These are phyloP conservation scores for Leptopilina myrica DNA, from an alignment of 2,888 invertebrate species.

Conservation along the genomic window DNA sequence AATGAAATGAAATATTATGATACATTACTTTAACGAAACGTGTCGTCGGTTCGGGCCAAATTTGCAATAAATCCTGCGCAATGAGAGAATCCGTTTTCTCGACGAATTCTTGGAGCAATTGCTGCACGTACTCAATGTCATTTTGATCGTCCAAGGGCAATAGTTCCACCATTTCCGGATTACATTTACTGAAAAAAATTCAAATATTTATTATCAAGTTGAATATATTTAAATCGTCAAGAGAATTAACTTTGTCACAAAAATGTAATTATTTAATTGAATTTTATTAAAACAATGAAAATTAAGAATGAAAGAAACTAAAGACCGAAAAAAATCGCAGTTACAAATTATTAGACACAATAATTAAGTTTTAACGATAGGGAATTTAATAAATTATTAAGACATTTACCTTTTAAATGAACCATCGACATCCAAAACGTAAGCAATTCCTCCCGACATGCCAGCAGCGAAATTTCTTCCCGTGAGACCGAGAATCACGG, in stretches of 20 bases:
- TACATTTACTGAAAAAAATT: conserved; percentile 84
- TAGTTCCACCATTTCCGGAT: conserved; percentile 96
- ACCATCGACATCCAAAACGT: conserved; percentile 93
- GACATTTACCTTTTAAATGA: conserved; percentile 82
- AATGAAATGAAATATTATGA: too few species aligned
- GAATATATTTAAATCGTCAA: too few species aligned
- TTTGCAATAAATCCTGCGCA: conserved; percentile 86
- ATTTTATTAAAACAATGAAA: too few species aligned
- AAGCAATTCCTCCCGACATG: conserved; percentile 98
- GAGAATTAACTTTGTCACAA: too few species aligned
- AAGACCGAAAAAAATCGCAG: too few species aligned
- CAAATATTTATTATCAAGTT: neutral
- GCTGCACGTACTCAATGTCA: conserved; percentile 87
- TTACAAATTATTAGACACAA: too few species aligned
- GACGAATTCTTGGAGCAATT: conserved; percentile 89
- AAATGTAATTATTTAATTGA: too few species aligned
- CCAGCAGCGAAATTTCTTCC: conserved; percentile 99
- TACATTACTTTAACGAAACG: conserved; percentile 88
- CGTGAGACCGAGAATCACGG: conserved; percentile 94
- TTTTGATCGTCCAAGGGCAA: conserved; percentile 87
- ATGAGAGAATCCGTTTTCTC: conserved; percentile 92
- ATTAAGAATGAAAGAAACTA: too few species aligned
- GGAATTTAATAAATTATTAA: conserved; percentile 22
- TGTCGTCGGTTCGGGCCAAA: conserved; percentile 87
- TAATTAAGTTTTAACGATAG: neutral